These are phyloP conservation scores for Agapornis roseicollis DNA, from an alignment of 2,113 vertebrate species.

Conservation along the genomic window DNA sequence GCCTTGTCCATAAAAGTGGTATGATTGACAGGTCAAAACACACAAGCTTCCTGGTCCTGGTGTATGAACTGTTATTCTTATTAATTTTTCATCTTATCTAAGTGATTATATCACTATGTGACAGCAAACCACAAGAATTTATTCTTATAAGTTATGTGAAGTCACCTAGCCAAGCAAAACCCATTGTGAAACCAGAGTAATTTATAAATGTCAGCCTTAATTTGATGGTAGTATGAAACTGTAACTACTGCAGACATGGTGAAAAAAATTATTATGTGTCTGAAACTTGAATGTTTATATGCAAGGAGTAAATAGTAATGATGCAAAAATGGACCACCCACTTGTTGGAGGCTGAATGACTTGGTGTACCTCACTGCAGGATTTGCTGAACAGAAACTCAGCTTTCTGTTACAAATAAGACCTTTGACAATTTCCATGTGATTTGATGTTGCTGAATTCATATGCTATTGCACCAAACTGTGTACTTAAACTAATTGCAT, in stretches of 20 bases:
- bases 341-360: not conserved
- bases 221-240: constrained; percentile 33
- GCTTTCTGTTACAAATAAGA: not conserved
- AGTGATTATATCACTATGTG: constrained; percentile 28
- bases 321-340: not conserved
- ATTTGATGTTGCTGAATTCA: not conserved
- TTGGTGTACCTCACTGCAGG: not conserved
- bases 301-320: not conserved
- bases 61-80: constrained; percentile 1
- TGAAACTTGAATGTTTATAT: not conserved
- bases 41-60: constrained; percentile 26
- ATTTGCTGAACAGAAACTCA: not conserved
- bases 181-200: constrained; percentile 55
- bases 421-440: not conserved
- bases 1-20: not conserved
- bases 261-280: not conserved
- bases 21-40: constrained; percentile 4
- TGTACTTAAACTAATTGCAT: not conserved
- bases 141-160: constrained; percentile 46
- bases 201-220: constrained; percentile 62
- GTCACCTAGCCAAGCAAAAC: constrained; percentile 53
- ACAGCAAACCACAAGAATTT: constrained; percentile 40
- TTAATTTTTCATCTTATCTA: constrained; percentile 55
- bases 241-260: not conserved
- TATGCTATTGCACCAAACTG: not conserved